These are phyloP conservation scores for Oxyteleia sp. DNA, from an alignment of 2,888 invertebrate genomes.

Conservation along the genomic window DNA sequence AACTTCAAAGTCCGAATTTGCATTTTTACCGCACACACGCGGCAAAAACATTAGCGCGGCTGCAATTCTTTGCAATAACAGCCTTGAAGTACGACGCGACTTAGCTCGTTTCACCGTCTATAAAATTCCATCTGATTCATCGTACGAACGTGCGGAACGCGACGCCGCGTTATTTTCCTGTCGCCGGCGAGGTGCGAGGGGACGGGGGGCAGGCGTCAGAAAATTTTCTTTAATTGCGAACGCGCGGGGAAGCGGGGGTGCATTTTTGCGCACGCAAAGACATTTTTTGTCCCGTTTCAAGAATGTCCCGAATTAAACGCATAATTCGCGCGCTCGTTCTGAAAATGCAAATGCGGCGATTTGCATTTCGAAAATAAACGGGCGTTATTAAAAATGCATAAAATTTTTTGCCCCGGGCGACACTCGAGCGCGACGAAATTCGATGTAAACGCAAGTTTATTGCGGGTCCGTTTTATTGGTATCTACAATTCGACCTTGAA, in stretches of 20 bases:
- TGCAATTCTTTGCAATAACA: conserved; percentile 48
- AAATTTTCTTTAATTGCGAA: conserved; percentile 56
- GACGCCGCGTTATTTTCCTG: conserved; percentile 57
- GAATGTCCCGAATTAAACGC: conserved; percentile 49
- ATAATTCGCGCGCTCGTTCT: conserved; percentile 29
- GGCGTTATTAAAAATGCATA: conserved; percentile 53
- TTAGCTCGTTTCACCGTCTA: conserved; percentile 58
- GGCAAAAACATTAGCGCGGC: conserved; percentile 32
- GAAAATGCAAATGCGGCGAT: conserved; percentile 38
- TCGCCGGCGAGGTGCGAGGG: conserved; percentile 24
- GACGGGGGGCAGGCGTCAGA: no score
- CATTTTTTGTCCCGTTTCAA: conserved; percentile 21
- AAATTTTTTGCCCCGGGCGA: conserved; percentile 29
- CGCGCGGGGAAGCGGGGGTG: conserved; percentile 3
- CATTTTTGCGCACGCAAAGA: conserved; percentile 38
- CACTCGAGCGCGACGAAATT: not conserved
- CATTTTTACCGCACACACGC: conserved; percentile 47
- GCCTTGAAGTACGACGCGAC: conserved; percentile 56
- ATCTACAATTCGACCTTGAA: conserved; percentile 45
- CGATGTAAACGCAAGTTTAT: conserved; percentile 16
- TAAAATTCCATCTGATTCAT: conserved; percentile 71
- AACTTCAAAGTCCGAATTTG: conserved; percentile 53
- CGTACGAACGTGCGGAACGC: conserved; percentile 59
- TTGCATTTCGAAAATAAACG: conserved; percentile 40
- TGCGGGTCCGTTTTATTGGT: conserved; percentile 32